phyloP scores from a whole-genome alignment of 1,140 invertebrate species.

The Chelonus insularis region DNA sequence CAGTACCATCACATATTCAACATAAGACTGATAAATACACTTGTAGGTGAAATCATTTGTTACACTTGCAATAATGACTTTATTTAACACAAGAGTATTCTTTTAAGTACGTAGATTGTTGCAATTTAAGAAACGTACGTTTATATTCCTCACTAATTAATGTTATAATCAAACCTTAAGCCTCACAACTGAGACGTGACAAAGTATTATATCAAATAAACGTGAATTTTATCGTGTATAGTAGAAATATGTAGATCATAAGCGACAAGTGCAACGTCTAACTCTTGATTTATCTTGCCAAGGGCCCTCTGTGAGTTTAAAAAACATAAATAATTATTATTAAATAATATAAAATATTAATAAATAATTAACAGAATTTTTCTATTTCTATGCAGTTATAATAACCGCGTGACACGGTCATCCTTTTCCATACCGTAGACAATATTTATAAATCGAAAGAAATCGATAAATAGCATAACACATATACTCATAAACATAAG shows the following conservation, averaged over 20 bases:
- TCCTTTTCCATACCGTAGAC: conserved; percentile 58
- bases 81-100: not conserved
- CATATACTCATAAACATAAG: conserved; percentile 27
- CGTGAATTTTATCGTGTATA: not conserved
- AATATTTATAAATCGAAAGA: conserved; percentile 59
- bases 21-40: conserved; percentile 19
- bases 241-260: conserved; percentile 3
- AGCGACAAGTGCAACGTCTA: not conserved
- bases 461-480: conserved; percentile 28
- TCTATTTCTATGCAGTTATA: not conserved
- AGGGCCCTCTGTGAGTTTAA: not conserved
- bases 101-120: not conserved
- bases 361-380: not conserved
- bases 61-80: conserved; percentile 12
- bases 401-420: conserved; percentile 47
- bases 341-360: not conserved
- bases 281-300: not conserved
- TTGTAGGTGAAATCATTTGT: not conserved
- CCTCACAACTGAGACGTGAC: not conserved
- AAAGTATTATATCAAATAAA: not conserved
- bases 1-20: conserved; percentile 9
- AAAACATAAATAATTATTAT: not conserved
- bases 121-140: not conserved
- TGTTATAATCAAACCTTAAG: not conserved
- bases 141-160: not conserved